phyloP scores from a whole-genome alignment of 2,113 vertebrate species.

The Coracopsis vasa region DNA sequence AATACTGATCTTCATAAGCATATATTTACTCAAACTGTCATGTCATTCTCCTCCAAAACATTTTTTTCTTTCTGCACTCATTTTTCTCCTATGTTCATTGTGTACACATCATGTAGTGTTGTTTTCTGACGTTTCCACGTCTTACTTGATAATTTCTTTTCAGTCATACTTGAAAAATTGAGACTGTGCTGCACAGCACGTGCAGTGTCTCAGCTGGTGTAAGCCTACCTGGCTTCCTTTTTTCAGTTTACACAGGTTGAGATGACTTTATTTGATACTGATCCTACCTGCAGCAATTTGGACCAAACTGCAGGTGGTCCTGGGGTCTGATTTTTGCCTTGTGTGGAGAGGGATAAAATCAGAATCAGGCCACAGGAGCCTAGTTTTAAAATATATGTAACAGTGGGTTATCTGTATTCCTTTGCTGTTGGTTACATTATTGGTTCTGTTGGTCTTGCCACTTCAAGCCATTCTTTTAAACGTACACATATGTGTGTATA shows the following conservation, averaged over 20 bases:
- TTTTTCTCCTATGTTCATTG: not conserved
- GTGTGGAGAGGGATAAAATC: not conserved
- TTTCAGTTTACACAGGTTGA: not conserved
- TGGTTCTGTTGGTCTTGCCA: not conserved
- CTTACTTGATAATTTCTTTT: conserved; percentile 39
- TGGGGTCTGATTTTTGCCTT: not conserved
- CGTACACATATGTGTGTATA: not conserved
- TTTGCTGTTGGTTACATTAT: not conserved
- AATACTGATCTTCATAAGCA: not conserved
- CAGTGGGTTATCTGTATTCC: not conserved
- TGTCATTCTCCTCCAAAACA: not conserved
- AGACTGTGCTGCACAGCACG: not conserved
- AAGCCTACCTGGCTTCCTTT: not conserved
- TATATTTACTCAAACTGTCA: not conserved
- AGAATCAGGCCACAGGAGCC: not conserved
- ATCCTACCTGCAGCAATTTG: not conserved
- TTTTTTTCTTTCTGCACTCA: not conserved
- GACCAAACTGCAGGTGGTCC: not conserved
- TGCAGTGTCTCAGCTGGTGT: not conserved
- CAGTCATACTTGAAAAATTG: conserved; percentile 27
- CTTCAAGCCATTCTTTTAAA: not conserved
- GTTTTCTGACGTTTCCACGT: not conserved
- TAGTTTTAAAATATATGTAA: not conserved
- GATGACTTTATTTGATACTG: accelerated
- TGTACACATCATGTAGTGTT: not conserved